Evolutionary conservation across 2,113 vertebrate genomes (phyloP), one percentile per base, ranked within the genome.

Genomic region (Glareola pratincola): DNA sequence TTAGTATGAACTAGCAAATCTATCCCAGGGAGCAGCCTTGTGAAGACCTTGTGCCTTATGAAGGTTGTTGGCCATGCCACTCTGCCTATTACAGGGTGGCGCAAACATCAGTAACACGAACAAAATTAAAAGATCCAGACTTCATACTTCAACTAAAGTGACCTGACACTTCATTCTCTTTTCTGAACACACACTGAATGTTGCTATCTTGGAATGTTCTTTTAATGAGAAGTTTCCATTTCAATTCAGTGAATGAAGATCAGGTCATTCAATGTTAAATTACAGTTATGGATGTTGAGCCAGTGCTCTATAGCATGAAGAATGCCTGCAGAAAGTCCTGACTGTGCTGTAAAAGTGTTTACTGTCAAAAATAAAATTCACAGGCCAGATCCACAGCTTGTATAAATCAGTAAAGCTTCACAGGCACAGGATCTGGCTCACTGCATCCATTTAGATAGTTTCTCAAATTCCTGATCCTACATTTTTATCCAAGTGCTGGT

Each of bases 281-380:
- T 63, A 48, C 27, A 71, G 60, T 84, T 90, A 54, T 10, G 43
- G 90, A 67, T 72, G 51, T 77, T 92, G 73, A 89, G 57, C 48
- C 56, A 87, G 48, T 82, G 51, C 62, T 92, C 63, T 69, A 0
- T 18, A 45, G 47, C 69, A 91, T 41, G 79, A 91, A 84, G 59
- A 86, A 72, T 57, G 63, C 30, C 45, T 57, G 54, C 73, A 82
- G 47, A 90, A 95, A 96, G n/a, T 47, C 80, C 80, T 94, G 83
- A 91, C 72, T 81, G 18, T 77, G 76, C 60, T 91, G 47, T 84
- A 83, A 73, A 20, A 56, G 39, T 34, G 15, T 86, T 54, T 81
- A 84, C 51, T 81, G 48, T 85, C 72, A 92, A 95, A 96, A 86
- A 91, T 51, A 84, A 92, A 95, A 93, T 93, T 94, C 66, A 88